Conservation (phyloP, 1,140 invertebrate species). For the Homarus americanus region DNA sequence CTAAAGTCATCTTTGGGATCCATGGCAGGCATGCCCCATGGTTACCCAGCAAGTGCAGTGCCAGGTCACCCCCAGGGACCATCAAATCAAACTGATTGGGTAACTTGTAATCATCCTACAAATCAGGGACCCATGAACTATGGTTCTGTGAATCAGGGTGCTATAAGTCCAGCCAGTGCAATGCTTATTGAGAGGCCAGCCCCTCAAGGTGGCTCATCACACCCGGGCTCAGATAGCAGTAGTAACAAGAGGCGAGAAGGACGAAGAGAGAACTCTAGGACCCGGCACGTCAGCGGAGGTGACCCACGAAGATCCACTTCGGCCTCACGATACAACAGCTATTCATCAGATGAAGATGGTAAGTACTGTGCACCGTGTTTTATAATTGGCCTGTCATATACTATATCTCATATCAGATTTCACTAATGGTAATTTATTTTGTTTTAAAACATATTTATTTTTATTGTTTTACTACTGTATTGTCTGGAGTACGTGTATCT, state of each 20-base stretch:
- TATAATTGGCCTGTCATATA: background rate
- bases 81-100: slow-evolving; percentile 10
- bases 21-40: background rate
- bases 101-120: slow-evolving; percentile 21
- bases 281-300: slow-evolving; percentile 55
- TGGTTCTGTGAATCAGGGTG: slow-evolving; percentile 4
- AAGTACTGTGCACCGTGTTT: slow-evolving; percentile 12
- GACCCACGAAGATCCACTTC: slow-evolving; percentile 50
- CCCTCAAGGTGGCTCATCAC: slow-evolving; percentile 59
- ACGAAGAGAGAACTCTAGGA: slow-evolving; percentile 46
- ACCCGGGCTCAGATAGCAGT: slow-evolving; percentile 40
- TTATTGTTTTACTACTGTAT: background rate
- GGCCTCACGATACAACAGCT: slow-evolving; percentile 63
- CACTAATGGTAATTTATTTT: background rate
- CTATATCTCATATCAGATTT: background rate
- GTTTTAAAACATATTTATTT: background rate
- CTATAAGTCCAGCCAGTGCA: background rate
- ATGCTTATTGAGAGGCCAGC: slow-evolving; percentile 52
- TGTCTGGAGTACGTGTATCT: background rate
- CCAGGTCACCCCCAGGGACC: background rate
- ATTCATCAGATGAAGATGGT: slow-evolving; percentile 74
- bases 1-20: background rate
- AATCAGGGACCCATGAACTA: slow-evolving; percentile 8
- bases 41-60: background rate
- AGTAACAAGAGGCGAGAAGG: slow-evolving; percentile 60